Evolutionary conservation across 2,113 vertebrate species (phyloP).

Genomic region (Eulemur rufifrons): DNA sequence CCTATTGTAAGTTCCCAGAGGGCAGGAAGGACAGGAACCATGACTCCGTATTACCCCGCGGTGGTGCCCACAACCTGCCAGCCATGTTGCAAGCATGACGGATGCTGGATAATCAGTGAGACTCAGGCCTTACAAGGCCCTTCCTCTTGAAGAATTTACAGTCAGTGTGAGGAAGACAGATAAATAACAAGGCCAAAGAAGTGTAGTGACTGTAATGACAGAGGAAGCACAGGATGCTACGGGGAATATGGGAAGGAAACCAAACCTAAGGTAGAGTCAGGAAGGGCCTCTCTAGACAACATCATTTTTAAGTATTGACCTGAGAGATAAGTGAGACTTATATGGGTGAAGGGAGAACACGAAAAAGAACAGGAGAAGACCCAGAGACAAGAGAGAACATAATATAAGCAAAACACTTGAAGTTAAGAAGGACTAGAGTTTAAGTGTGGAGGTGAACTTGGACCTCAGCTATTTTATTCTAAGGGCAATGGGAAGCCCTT

Average conservation of each 20-base stretch:
- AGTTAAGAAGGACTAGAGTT: background rate
- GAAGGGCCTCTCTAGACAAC: background rate
- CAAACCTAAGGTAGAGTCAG: background rate
- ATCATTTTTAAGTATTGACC: background rate
- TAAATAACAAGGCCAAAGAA: background rate
- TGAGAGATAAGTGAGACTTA: background rate
- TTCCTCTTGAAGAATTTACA: background rate
- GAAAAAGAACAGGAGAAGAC: background rate
- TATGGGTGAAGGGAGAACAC: background rate
- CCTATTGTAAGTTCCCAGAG: background rate
- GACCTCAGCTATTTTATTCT: background rate
- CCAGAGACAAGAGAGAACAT: background rate
- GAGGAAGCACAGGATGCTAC: background rate
- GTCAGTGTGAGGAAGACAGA: background rate
- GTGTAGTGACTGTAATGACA: background rate
- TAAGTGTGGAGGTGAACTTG: background rate
- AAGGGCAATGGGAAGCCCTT: background rate
- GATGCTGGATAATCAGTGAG: background rate
- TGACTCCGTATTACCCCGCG: background rate
- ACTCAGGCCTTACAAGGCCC: background rate
- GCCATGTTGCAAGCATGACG: background rate
- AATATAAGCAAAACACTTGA: background rate
- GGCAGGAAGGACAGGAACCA: background rate
- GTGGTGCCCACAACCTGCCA: background rate
- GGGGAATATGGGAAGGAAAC: background rate